phyloP scores from a whole-genome alignment of 2,888 invertebrate genomes.

The Poecilus cupreus region DNA sequence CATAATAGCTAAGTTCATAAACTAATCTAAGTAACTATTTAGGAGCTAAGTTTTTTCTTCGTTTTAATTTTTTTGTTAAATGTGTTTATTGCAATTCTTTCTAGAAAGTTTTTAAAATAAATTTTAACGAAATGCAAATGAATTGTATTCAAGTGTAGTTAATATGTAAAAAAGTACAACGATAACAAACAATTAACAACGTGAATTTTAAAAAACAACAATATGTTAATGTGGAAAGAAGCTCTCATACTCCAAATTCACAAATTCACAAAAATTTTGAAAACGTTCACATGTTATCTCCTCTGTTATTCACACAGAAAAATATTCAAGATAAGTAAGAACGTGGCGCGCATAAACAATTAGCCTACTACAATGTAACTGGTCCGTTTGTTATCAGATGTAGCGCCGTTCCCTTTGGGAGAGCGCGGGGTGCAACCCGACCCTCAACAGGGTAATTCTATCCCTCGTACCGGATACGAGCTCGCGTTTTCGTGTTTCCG shows the following conservation, averaged over 20 bases:
- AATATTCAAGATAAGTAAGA: slow-evolving; percentile 35
- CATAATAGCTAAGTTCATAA: no score
- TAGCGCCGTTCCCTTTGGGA: background rate
- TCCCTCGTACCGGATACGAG: slow-evolving; percentile 8
- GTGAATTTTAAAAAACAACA: background rate
- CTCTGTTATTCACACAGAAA: slow-evolving; percentile 30
- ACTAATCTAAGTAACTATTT: no score
- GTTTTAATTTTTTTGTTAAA: no score
- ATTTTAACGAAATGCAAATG: no score
- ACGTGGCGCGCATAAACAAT: slow-evolving; percentile 34
- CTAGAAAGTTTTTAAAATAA: no score
- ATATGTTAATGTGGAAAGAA: background rate
- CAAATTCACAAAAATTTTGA: background rate
- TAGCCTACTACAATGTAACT: slow-evolving; percentile 27
- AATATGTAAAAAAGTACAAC: no score
- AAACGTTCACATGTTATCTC: slow-evolving; percentile 42
- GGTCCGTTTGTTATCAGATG: slow-evolving; percentile 3
- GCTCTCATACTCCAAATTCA: background rate
- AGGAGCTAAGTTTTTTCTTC: no score
- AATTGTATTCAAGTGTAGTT: no score
- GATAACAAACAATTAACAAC: background rate
- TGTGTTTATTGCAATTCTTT: no score
- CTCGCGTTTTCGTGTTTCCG: slow-evolving; percentile 20
- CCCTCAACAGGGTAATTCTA: background rate
- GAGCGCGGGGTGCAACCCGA: no score